A percentile compares a stretch with the other conserved stretches of the same genome.
Conservation (phyloP, 2,113 vertebrate species). For the Anser brachyrhynchus region DNA sequence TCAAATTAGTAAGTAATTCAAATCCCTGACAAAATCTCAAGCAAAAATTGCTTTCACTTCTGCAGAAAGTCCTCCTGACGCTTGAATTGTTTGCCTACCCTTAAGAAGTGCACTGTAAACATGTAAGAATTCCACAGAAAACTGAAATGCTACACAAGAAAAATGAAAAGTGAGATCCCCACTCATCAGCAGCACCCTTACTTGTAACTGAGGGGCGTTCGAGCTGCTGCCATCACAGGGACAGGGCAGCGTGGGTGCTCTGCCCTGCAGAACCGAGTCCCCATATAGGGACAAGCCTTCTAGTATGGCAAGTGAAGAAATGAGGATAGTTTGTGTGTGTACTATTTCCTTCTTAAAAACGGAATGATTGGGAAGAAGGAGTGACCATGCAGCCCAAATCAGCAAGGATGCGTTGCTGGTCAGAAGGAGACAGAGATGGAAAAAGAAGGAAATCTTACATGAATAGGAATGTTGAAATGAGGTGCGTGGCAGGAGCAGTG, state of each 20-base stretch:
- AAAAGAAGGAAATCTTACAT: neutral
- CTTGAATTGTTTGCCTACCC: neutral
- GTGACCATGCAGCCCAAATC: neutral
- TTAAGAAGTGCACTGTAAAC: constrained; percentile 20
- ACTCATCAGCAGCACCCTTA: neutral
- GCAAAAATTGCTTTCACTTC: constrained; percentile 50
- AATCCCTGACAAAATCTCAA: constrained; percentile 57
- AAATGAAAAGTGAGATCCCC: neutral
- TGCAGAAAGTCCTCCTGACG: constrained; percentile 21
- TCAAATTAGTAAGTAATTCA: constrained; percentile 73
- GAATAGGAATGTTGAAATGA: neutral
- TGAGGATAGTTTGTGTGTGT: neutral
- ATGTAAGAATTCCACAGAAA: neutral
- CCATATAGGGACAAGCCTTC: neutral
- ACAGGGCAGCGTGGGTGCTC: neutral
- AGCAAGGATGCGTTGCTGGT: neutral
- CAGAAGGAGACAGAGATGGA: neutral
- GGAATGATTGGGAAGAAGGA: neutral
- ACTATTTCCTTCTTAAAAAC: neutral
- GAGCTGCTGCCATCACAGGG: neutral
- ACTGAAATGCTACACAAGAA: neutral
- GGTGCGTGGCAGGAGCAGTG: neutral
- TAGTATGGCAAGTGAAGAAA: neutral
- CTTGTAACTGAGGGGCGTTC: neutral
- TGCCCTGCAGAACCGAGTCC: neutral